Base-by-base conservation (phyloP, 2,113 vertebrate genomes). In the Antennarius striatus region DNA sequence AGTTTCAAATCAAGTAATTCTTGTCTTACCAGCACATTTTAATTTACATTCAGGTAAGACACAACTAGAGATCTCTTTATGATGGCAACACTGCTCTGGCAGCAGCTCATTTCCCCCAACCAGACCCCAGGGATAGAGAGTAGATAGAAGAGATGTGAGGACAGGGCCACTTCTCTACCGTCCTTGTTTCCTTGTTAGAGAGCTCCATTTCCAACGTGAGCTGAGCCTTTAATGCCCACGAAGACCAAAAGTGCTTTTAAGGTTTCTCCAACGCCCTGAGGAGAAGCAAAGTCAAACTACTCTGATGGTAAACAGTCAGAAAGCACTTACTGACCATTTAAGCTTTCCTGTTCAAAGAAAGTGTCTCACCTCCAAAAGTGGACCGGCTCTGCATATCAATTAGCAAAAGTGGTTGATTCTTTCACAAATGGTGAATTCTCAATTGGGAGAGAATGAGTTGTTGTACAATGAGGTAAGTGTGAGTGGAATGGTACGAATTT, bases 81-180 rank as follows among this genome's bases (percentile, higher is more conserved):
- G 49, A 10, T 22, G 15, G 49, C 42, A 9, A 9, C 42, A 16
- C 7, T 6, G 49, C n/a, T 10, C 49, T 49, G 48, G 4, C 5
- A 11, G 10, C 42, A 7, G 5, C 11, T 15, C 45, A 3, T 4
- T 15, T 13, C 45, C 12, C 45, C 12, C 45, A 5, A 47, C 13
- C 45, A 47, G 45, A 47, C 45, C 45, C n/a, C 16, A 0, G 75
- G 65, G 76, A 80, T 43, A 48, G 40, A 46, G 54, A 71, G 56
- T 47, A 65, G 66, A 58, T 29, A 14, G 71, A 55, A 29, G 56
- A 58, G 69, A 77, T 46, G 68, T 22, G 64, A 78, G 71, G 75
- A 82, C 40, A 43, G 71, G 75, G 56, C 43, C 22, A 30, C 63
- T n/a, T 74, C 65, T 71, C 63, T 54, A 36, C 59, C 53, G 58